Base-by-base conservation (phyloP, 1,140 invertebrate species). In the Ectropis grisescens region DNA sequence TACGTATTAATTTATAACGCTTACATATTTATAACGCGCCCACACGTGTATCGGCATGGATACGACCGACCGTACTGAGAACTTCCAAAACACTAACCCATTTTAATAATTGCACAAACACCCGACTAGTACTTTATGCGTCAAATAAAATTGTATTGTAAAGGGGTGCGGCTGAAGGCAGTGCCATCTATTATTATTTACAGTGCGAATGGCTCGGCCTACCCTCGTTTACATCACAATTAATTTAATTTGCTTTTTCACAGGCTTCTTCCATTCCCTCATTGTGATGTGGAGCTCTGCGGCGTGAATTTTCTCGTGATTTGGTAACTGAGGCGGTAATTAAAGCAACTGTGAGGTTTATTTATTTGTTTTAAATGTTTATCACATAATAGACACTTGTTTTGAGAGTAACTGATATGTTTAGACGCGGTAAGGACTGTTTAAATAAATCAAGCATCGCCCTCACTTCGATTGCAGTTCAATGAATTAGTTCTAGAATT, bases 191-290 rank as follows among this genome's bases (percentile, higher is more conserved):
- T 62, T 67, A 58, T 62, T 64, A 59, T 58, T 64, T 56, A 61
- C 51, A 51, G 49, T 44, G 46, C 43, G 48, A 51, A 58, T 43
- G 49, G 57, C 47, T 41, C 33, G 47, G 61, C 45, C 45, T 55
- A 56, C 69, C 66, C 66, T 74, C 58, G 57, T 74, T 76, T 70
- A 72, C 58, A 66, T 68, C 66, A 68, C 67, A 72, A 76, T 70
- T 72, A 70, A 72, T 66, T 72, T 72, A 76, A 76, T 72, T 76
- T 72, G 66, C 61, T 72, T 76, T 72, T 72, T 76, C 66, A 70
- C 61, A 68, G 68, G 70, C 66, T 69, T 67, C 68, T 59, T 67
- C 58, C 58, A 64, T 65, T 68, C 62, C 54, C 52, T 61, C 56
- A 64, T 69, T 74, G 61, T 64, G 49, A 71, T 60, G 52, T 66